Conservation (phyloP, 2,113 vertebrate species). For the Lagenorhynchus albirostris region DNA sequence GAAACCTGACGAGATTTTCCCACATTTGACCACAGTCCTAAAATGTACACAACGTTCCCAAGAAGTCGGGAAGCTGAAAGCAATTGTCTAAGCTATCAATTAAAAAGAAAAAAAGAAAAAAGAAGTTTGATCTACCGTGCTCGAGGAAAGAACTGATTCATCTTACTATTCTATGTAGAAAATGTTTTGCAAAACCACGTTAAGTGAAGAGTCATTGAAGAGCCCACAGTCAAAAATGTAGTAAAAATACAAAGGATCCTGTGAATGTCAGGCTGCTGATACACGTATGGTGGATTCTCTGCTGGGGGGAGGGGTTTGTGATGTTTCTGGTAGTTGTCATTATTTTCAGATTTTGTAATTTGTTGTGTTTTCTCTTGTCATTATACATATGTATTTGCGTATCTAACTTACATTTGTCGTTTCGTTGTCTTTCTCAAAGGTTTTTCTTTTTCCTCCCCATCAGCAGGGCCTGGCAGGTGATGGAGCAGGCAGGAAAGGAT, state of each 20-base stretch:
- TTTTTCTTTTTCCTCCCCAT: too few species aligned
- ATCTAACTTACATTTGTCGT: not conserved
- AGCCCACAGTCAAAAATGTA: not conserved
- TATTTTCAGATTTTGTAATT: not conserved
- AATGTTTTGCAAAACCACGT: not conserved
- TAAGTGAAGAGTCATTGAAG: too few species aligned
- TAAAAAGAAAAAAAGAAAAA: not conserved
- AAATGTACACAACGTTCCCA: not conserved
- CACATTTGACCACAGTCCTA: not conserved
- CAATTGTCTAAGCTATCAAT: not conserved
- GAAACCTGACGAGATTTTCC: accelerated
- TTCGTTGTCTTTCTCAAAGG: not conserved
- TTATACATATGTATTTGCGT: too few species aligned
- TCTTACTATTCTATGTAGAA: not conserved
- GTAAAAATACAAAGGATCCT: not conserved
- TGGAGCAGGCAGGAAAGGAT: not conserved
- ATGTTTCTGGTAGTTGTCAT: not conserved
- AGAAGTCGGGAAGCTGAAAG: not conserved
- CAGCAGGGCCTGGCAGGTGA: not conserved
- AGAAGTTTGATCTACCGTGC: not conserved
- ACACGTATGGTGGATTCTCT: accelerated
- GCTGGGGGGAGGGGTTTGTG: too few species aligned
- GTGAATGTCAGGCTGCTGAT: not conserved
- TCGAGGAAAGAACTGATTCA: not conserved
- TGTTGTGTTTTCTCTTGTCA: not conserved